These are phyloP conservation scores for Pogonophryne albipinna DNA, from an alignment of 2,797 vertebrate genomes.

Conservation along the genomic window DNA sequence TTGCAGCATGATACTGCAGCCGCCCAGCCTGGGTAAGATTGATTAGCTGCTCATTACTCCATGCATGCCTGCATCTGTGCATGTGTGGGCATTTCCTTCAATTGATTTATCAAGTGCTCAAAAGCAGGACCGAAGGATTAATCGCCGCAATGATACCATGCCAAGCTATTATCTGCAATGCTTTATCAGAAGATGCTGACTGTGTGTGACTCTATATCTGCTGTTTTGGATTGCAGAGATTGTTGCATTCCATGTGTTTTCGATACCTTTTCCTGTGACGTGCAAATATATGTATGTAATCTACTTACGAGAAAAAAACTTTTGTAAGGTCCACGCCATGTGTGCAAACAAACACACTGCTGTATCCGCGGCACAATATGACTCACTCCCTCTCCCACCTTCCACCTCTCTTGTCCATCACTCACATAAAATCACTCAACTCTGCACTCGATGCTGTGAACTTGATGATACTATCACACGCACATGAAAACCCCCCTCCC, in stretches of 20 bases:
- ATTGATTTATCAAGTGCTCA: slow-evolving; percentile 79
- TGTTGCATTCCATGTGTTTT: not conserved
- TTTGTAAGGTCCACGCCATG: not conserved
- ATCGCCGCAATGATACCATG: slow-evolving; percentile 65
- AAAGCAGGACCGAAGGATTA: slow-evolving; percentile 69
- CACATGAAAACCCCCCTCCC: slow-evolving; percentile 29
- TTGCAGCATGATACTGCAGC: slow-evolving; percentile 64
- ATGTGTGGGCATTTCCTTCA: slow-evolving; percentile 62
- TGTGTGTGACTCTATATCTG: slow-evolving; percentile 3
- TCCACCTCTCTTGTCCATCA: slow-evolving; percentile 46
- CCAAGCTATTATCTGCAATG: slow-evolving; percentile 64
- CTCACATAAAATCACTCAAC: slow-evolving; percentile 63
- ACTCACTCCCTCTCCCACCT: slow-evolving; percentile 49
- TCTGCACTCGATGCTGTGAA: slow-evolving; percentile 52
- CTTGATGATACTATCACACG: slow-evolving; percentile 61
- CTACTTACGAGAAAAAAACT: slow-evolving; percentile 17
- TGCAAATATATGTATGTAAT: slow-evolving; percentile 20
- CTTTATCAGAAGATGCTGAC: slow-evolving; percentile 65
- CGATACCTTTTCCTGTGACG: not conserved
- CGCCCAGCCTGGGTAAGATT: slow-evolving; percentile 60
- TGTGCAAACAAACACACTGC: slow-evolving; percentile 19
- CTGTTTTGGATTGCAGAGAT: not conserved
- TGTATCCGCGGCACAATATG: slow-evolving; percentile 49
- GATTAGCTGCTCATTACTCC: slow-evolving; percentile 74
- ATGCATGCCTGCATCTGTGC: slow-evolving; percentile 30